Evolutionary conservation across 1,140 invertebrate species (phyloP), one percentile per base, ranked within the genome.

Genomic region (Drosophila lacertosa): DNA sequence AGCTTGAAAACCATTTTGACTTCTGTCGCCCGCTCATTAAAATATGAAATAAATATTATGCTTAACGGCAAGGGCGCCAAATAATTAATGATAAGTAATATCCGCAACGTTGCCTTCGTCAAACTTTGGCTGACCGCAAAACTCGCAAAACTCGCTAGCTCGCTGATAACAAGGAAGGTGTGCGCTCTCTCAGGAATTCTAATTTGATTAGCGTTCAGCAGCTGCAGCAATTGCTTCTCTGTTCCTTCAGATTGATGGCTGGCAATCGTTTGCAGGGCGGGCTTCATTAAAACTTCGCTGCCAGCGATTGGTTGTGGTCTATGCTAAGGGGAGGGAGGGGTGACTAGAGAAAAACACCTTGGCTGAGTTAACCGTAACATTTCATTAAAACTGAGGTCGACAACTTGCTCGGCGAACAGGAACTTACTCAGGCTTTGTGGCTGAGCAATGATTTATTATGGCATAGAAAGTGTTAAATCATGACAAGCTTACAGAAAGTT

Each of bases 1-100:
- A 22, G 24, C 39, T 39, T 44, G 37, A 48, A 47, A 45, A 15
- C 9, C 50, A 68, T 50, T 63, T 63, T 40, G 53, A 59, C 65
- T 69, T 55, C 44, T 64, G 59, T 51, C 47, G 54, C 44, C 50
- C 59, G 54, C 68, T 71, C 62, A 75, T 75, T 71, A 72, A 66
- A 71, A 60, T 75, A 72, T 71, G 37, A 75, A 59, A 75, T 62
- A 66, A 66, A 74, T 74, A 64, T 74, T 71, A 35, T 55, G 51
- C 32, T n/a, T 11, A 45, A 33, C 26, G 26, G 16, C 24, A 57
- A 35, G 60, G 33, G 67, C 63, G 55, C 15, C 60, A 42, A 72
- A 72, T 75, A 75, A 75, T 75, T 72, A 75, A 75, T 75, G 67
- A 65, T 58, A 70, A 65, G 67, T 74, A 74, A 74, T 74, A 73